phyloP scores from a whole-genome alignment of 2,888 invertebrate species.

The Drosophila emarginata region DNA sequence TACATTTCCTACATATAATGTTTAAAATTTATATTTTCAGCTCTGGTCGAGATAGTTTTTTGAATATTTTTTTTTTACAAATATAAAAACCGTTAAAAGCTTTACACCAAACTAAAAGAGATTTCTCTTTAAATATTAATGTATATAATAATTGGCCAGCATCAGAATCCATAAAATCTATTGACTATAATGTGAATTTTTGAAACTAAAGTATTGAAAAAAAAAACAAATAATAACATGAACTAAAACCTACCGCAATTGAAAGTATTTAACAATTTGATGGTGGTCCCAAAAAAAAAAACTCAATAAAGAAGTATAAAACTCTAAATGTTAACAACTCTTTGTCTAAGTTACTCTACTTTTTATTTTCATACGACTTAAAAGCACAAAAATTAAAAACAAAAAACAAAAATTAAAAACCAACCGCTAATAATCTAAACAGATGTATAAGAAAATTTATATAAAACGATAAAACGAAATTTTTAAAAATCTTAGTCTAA shows the following conservation, averaged over 20 bases:
- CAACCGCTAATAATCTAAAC: conserved; percentile 28
- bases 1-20: background rate
- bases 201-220: conserved; percentile 55
- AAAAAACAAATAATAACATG: conserved; percentile 25
- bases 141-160: conserved; percentile 69
- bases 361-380: conserved; percentile 62
- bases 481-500: conserved; percentile 52
- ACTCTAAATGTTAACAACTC: conserved; percentile 60
- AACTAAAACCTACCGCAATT: conserved; percentile 67
- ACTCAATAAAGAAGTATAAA: conserved; percentile 47
- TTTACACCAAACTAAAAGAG: conserved; percentile 46
- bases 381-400: conserved; percentile 21
- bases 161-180: conserved; percentile 35
- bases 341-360: conserved; percentile 54
- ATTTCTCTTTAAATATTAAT: conserved; percentile 50
- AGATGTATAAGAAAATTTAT: conserved; percentile 35
- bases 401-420: conserved; percentile 15
- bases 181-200: conserved; percentile 37
- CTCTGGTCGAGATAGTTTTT: conserved; percentile 1
- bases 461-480: conserved; percentile 41
- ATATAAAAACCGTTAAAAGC: conserved; percentile 58
- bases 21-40: background rate
- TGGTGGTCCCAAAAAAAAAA: conserved; percentile 36
- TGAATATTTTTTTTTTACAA: conserved; percentile 11
- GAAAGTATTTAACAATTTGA: conserved; percentile 45